phyloP scores from a whole-genome alignment of 1,140 invertebrate species.

The Atta cephalotes region DNA sequence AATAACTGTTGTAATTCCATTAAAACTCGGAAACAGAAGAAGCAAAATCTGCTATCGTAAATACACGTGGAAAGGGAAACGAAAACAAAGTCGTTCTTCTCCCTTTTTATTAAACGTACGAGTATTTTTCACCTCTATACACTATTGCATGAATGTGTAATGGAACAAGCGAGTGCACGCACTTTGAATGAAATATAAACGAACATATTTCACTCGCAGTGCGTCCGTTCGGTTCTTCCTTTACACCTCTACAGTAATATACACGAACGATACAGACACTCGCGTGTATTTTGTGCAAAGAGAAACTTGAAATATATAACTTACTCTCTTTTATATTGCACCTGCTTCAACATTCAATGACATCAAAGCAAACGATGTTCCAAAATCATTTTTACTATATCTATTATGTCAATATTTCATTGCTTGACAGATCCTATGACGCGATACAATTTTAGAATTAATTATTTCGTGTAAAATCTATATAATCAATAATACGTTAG shows the following conservation, averaged over 20 bases:
- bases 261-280: slow-evolving; percentile 26
- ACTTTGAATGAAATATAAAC: slow-evolving; percentile 62
- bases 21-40: neutral
- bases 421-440: neutral
- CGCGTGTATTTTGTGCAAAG: slow-evolving; percentile 45
- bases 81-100: slow-evolving; percentile 34
- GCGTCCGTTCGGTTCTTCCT: slow-evolving; percentile 55
- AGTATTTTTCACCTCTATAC: slow-evolving; percentile 39
- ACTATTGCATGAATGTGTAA: slow-evolving; percentile 58
- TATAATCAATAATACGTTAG: neutral
- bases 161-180: slow-evolving; percentile 59
- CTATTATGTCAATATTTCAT: neutral
- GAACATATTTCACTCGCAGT: slow-evolving; percentile 60
- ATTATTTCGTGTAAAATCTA: neutral
- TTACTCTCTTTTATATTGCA: slow-evolving; percentile 32
- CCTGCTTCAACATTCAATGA: slow-evolving; percentile 36
- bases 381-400: slow-evolving; percentile 16
- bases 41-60: slow-evolving; percentile 23
- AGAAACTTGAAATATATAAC: slow-evolving; percentile 43
- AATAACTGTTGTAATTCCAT: slow-evolving; percentile 17
- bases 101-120: slow-evolving; percentile 17
- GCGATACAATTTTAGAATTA: neutral
- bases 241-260: slow-evolving; percentile 49
- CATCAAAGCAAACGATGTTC: slow-evolving; percentile 18
- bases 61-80: slow-evolving; percentile 12